Conservation (phyloP, 1,140 invertebrate genomes). For the Lepidostoma basale region DNA sequence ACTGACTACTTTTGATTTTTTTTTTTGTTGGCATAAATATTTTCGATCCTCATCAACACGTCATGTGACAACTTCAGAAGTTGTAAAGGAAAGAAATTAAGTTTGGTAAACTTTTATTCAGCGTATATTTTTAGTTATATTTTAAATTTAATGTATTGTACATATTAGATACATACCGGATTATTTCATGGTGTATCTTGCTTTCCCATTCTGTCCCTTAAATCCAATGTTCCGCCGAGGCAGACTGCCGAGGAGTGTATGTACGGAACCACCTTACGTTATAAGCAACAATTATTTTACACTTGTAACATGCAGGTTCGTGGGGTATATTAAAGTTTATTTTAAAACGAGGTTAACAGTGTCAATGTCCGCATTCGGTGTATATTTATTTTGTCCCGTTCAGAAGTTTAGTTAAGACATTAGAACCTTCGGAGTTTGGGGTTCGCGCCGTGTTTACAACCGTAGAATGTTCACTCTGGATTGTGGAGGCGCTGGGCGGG, state of each 20-base stretch:
- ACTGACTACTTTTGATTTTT: too few species aligned
- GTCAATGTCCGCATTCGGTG: background rate
- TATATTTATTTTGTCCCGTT: background rate
- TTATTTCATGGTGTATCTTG: slow-evolving; percentile 45
- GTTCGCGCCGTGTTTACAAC: slow-evolving; percentile 27
- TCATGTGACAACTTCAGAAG: too few species aligned
- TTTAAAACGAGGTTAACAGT: background rate
- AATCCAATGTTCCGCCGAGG: slow-evolving; percentile 15
- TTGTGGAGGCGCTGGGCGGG: background rate
- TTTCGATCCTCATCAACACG: too few species aligned
- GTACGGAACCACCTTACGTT: slow-evolving; percentile 12
- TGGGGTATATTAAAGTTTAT: background rate
- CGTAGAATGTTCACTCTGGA: slow-evolving; percentile 22
- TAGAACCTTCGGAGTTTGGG: background rate
- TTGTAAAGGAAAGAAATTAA: too few species aligned
- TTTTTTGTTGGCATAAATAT: too few species aligned
- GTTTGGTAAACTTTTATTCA: too few species aligned
- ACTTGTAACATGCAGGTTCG: background rate
- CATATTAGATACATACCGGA: slow-evolving; percentile 33
- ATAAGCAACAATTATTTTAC: slow-evolving; percentile 24
- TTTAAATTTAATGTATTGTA: too few species aligned
- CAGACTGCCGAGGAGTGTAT: background rate
- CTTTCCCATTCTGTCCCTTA: slow-evolving; percentile 37
- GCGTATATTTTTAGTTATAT: too few species aligned
- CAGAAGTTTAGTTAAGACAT: background rate